These are phyloP conservation scores for Pomatorhinus ruficollis DNA, from an alignment of 2,113 vertebrate species.

Conservation along the genomic window DNA sequence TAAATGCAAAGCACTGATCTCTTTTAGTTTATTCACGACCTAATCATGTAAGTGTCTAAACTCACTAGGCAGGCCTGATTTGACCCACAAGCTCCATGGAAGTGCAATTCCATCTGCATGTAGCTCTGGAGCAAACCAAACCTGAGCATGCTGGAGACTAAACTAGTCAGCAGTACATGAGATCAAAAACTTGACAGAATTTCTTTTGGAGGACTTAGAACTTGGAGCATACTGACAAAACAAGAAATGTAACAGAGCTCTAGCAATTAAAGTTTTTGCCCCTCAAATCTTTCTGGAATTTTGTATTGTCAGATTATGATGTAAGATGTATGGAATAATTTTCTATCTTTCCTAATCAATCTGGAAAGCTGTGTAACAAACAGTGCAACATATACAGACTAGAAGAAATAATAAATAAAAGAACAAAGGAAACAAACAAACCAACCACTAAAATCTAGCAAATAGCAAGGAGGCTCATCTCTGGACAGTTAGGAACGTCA, in stretches of 20 bases:
- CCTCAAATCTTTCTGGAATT: neutral
- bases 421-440: neutral
- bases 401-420: neutral
- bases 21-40: neutral
- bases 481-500: neutral
- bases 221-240: neutral
- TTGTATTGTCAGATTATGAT: neutral
- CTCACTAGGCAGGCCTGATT: neutral
- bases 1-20: neutral
- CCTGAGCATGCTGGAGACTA: neutral
- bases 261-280: neutral
- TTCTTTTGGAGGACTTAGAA: neutral
- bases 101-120: neutral
- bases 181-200: neutral
- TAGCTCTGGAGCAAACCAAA: neutral
- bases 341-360: neutral
- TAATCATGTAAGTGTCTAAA: neutral
- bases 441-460: accelerated
- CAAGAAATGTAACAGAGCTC: neutral
- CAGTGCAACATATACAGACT: neutral
- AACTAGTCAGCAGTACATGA: neutral
- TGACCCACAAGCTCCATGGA: neutral
- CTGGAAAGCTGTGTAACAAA: neutral
- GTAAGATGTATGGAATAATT: neutral
- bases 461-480: neutral